Base-by-base conservation (phyloP, 2,888 invertebrate species). In the Ichneumoninae sp. region DNA sequence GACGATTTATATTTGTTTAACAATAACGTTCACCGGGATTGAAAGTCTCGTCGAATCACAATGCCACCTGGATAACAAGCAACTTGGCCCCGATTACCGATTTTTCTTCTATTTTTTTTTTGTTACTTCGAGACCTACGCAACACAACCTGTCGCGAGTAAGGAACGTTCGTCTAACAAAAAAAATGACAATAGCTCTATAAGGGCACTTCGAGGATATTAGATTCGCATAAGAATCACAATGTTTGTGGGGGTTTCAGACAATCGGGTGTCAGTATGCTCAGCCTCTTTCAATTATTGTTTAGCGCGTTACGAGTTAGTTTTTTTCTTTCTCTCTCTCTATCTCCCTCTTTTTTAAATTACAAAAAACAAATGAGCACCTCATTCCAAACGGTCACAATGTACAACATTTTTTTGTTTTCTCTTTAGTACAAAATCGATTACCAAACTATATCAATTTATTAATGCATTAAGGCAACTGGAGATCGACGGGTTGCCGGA, bases 381-480 rank as follows among this genome's bases (percentile, higher is more conserved):
- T 70, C 66, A 47, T 50, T 69, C 40, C 36, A 66, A 78, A 76
- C 70, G 79, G 71, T 82, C 83, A 70, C 70, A 82, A 75, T 85
- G 79, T 81, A 86, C 78, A 87, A 73, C 70, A 82, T 68, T 81
- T 77, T 77, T 73, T 70, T 60, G 30, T 79, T 60, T 79, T 50
- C 22, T 66, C 69, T 77, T 76, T 73, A 70, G 71, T 85, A 81
- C 60, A 71, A 81, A 83, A 79, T 85, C 90, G 90, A 90, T 91
- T 92, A 92, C 89, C 90, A 89, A 91, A 90, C 74, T 88, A 84
- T 88, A 89, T 88, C 83, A 87, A 88, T 89, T 88, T 90, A 88
- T 89, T 88, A 90, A 87, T 90, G 89, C 86, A 87, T 88, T 92
- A 92, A 92, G 92, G 92, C 92, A 92, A 91, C 89, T 90, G 88